Conservation (phyloP, 2,113 vertebrate species). For the Hyaena hyaena region DNA sequence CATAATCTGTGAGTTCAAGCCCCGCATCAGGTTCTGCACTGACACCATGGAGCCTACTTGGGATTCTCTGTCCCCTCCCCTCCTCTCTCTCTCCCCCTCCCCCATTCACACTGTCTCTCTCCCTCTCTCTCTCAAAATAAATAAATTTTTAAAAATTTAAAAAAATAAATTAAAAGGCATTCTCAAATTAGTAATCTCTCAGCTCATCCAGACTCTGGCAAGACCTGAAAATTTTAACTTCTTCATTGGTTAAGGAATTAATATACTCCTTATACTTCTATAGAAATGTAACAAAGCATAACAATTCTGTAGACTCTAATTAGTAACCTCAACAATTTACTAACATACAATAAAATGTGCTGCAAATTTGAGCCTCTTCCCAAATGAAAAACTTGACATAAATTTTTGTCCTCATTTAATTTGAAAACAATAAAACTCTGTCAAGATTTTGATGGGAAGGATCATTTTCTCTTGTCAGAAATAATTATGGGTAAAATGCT, state of each 20-base stretch:
- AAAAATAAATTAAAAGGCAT: no score
- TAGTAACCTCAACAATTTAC: neutral
- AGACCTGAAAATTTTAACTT: neutral
- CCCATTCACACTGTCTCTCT: no score
- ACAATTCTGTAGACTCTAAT: neutral
- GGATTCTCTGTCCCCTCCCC: no score
- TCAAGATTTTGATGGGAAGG: neutral
- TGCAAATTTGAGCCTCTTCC: neutral
- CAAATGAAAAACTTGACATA: neutral
- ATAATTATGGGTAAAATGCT: neutral
- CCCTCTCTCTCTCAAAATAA: no score
- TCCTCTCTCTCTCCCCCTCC: no score
- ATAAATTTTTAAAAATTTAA: no score
- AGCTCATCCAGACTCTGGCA: neutral
- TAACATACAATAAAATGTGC: neutral
- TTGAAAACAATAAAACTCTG: neutral
- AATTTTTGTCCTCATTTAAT: neutral
- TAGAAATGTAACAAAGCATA: conserved; percentile 11
- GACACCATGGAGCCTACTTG: no score
- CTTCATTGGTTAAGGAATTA: neutral
- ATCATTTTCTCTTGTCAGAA: neutral
- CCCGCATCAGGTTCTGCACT: no score
- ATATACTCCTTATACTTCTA: neutral
- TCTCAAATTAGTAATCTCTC: neutral
- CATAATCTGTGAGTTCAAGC: no score